phyloP scores from a whole-genome alignment of 2,888 invertebrate genomes.

The Andrena marginata region DNA sequence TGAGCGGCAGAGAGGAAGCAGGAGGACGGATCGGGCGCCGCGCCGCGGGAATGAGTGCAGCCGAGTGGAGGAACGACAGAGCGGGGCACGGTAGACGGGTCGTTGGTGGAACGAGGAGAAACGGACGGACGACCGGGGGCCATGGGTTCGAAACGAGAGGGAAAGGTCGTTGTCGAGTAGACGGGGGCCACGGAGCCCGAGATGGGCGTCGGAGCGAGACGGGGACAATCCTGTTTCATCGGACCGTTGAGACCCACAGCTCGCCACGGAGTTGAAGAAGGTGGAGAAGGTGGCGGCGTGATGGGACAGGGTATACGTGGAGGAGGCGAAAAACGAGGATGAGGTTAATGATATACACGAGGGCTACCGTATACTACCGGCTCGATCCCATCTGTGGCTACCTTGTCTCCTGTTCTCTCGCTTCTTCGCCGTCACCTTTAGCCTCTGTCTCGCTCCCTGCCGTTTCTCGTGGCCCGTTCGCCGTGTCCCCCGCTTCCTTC shows the following conservation, averaged over 20 bases:
- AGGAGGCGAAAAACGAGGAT: constrained; percentile 81
- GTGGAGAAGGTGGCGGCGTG: constrained; percentile 39
- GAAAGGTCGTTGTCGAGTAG: constrained; percentile 7
- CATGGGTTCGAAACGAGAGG: constrained; percentile 38
- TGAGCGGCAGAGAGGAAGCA: constrained; percentile 39
- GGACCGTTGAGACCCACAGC: constrained; percentile 72
- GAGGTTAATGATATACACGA: constrained; percentile 83
- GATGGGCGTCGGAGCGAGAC: constrained; percentile 61
- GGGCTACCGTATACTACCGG: constrained; percentile 80
- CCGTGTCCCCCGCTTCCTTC: constrained; percentile 3
- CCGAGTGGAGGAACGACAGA: constrained; percentile 44
- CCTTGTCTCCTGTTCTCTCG: constrained; percentile 62
- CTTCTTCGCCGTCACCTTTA: constrained; percentile 9
- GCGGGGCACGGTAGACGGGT: constrained; percentile 29
- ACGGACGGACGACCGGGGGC: background rate
- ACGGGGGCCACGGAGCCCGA: constrained; percentile 16
- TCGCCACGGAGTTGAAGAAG: constrained; percentile 65
- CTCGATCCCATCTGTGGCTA: constrained; percentile 79
- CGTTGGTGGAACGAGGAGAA: constrained; percentile 18
- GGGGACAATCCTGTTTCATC: constrained; percentile 74
- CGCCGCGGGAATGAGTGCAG: constrained; percentile 50
- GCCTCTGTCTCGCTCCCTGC: background rate
- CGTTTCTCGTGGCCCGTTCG: background rate
- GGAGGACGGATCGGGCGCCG: constrained; percentile 52
- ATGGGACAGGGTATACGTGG: constrained; percentile 63